Evolutionary conservation across 2,888 invertebrate species (phyloP), one percentile per base, ranked within the genome.

Genomic region (Amblyteles armatorius): DNA sequence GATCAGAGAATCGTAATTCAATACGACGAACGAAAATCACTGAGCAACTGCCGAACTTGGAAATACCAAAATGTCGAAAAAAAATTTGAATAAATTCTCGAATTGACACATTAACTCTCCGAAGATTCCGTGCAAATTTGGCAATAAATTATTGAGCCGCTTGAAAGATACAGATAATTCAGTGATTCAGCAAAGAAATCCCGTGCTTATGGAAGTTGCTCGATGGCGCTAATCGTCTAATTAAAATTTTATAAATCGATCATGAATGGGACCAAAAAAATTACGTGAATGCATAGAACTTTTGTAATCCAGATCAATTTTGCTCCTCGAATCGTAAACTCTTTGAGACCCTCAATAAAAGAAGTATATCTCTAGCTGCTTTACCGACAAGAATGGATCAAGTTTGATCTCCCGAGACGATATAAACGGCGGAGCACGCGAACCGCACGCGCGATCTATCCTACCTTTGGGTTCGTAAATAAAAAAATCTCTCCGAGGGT

Each of bases 1-100:
- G 72, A 67, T 86, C 79, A 52, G 52, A 19, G n/a, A 69, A 74
- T 63, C 63, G 82, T 80, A 77, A 85, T 82, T 77, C 63, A 60
- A 82, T 60, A 36, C 72, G 55, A 40, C 72, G 44, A 5, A 26
- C 4, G 29, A 57, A 85, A 85, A 85, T 85, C 85, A 79, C 60
- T 68, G 82, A 6, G 22, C 29, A 76, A 22, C 60, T 29, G 26
- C 79, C 16, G n/a, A 77, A 52, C 65, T 74, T 73, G 26, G 52
- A 60, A 55, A 60, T 19, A 36, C n/a, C 5, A 19, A 60, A 50
- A 50, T 4, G 50, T 4, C 29, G 60, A 63, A 33, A 33, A 63
- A 60, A 33, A 29, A 26, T 13, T 0, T 22, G 19, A 11, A 33
- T 29, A 33, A 63, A 16, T 16, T 26, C 16, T 29, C 16, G 33